A percentile compares a stretch with the other conserved stretches of the same genome.
Conservation (phyloP, 2,888 invertebrate genomes). For the Podotricha telesiphe region DNA sequence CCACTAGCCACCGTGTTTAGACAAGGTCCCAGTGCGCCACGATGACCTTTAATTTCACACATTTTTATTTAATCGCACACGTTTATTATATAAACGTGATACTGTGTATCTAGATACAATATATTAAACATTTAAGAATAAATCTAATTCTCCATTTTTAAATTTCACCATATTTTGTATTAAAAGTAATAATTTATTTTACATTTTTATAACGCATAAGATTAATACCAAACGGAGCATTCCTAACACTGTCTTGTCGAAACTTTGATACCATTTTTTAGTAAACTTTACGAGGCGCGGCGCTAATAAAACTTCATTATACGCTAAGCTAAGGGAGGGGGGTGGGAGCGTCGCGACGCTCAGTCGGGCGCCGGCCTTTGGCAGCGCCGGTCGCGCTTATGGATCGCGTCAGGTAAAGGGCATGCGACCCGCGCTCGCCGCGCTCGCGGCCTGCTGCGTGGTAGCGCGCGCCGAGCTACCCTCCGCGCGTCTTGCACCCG, state of each 20-base stretch:
- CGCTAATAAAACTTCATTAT: constrained; percentile 72
- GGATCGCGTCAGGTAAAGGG: constrained; percentile 71
- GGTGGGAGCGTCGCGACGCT: constrained; percentile 55
- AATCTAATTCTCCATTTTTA: no score
- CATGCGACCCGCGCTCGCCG: constrained; percentile 80
- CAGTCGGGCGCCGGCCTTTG: constrained; percentile 80
- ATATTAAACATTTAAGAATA: no score
- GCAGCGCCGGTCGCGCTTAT: constrained; percentile 76
- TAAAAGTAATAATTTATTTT: no score
- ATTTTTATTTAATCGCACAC: no score
- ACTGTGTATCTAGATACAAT: no score
- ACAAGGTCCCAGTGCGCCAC: no score
- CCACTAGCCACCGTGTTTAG: no score
- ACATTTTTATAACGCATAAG: no score
- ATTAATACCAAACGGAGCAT: no score
- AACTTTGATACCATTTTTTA: constrained; percentile 67
- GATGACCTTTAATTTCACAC: no score
- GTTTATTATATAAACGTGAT: no score
- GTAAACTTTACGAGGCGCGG: constrained; percentile 62
- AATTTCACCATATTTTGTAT: no score
- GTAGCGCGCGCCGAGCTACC: constrained; percentile 73
- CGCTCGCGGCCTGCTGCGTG: constrained; percentile 77
- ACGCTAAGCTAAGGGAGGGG: constrained; percentile 48
- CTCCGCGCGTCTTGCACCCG: constrained; percentile 66
- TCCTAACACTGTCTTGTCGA: constrained; percentile 21